phyloP scores from a whole-genome alignment of 2,888 invertebrate genomes.

The Nemoura dubitans region DNA sequence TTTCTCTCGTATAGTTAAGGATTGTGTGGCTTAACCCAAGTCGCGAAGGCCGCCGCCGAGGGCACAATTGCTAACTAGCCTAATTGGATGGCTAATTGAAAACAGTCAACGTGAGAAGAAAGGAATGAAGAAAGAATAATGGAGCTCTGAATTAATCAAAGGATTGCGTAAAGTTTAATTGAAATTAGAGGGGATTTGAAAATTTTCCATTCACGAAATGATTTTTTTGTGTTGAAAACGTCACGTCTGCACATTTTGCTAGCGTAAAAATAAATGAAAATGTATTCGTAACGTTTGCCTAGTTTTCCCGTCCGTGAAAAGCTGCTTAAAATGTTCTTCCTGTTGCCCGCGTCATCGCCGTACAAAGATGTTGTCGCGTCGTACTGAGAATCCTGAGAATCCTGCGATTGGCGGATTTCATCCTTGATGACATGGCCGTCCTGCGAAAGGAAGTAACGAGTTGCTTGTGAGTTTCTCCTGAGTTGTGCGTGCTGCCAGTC shows the following conservation, averaged over 20 bases:
- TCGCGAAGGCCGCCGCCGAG: not conserved
- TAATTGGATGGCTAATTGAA: constrained; percentile 23
- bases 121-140: constrained; percentile 21
- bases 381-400: too few relatives aligned
- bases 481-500: not conserved
- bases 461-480: not conserved
- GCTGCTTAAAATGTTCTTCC: not conserved
- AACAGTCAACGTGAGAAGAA: constrained; percentile 20
- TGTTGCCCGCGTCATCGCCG: not conserved
- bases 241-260: constrained; percentile 1
- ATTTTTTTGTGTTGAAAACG: not conserved
- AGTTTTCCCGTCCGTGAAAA: not conserved
- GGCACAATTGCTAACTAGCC: not conserved
- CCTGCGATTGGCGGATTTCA: not conserved
- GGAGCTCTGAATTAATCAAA: constrained; percentile 3
- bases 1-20: not conserved
- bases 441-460: not conserved
- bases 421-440: too few relatives aligned
- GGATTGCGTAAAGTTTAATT: constrained; percentile 25
- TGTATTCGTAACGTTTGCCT: not conserved
- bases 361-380: not conserved
- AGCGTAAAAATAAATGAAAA: not conserved
- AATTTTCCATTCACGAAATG: not conserved
- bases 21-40: not conserved
- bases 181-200: constrained; percentile 15